phyloP scores from a whole-genome alignment of 1,140 invertebrate species.

The Plectus sambesii region DNA sequence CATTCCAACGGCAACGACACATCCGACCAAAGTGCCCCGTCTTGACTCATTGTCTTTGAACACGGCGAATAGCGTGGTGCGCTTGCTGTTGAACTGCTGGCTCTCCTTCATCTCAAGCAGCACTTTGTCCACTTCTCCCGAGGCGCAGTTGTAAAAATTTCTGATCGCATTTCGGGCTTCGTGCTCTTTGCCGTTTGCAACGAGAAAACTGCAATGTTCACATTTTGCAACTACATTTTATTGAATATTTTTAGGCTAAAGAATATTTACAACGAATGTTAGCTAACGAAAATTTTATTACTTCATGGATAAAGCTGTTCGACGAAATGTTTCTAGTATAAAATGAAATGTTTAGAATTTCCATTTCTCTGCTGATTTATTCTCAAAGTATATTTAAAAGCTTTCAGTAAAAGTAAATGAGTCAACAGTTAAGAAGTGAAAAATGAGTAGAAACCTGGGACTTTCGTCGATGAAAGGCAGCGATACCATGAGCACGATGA shows the following conservation, averaged over 20 bases:
- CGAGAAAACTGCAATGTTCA: conserved; percentile 30
- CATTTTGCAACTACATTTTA: too few species aligned
- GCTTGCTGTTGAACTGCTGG: conserved; percentile 17
- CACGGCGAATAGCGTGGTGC: conserved; percentile 23
- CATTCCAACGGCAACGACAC: conserved; percentile 35
- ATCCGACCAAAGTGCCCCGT: conserved; percentile 26
- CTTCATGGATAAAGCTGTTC: too few species aligned
- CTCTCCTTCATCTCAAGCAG: conserved; percentile 21
- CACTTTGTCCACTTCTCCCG: conserved; percentile 11
- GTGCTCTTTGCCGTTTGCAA: conserved; percentile 19
- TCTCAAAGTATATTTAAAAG: too few species aligned
- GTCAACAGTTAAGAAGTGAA: background rate
- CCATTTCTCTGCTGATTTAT: too few species aligned
- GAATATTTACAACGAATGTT: too few species aligned
- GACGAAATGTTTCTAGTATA: too few species aligned
- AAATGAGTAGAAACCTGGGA: conserved; percentile 21
- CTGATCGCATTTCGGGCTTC: conserved; percentile 22
- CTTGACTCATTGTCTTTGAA: conserved; percentile 18
- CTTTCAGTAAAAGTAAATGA: too few species aligned
- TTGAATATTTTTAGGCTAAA: too few species aligned
- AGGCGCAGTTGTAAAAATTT: conserved; percentile 27
- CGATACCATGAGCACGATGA: background rate
- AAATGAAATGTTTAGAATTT: too few species aligned
- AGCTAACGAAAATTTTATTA: too few species aligned
- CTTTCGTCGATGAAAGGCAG: conserved; percentile 15